Percentiles rank a stretch among this genome's conserved stretches.
phyloP scores from a whole-genome alignment of 2,888 invertebrate species.

The Acleris emargana region DNA sequence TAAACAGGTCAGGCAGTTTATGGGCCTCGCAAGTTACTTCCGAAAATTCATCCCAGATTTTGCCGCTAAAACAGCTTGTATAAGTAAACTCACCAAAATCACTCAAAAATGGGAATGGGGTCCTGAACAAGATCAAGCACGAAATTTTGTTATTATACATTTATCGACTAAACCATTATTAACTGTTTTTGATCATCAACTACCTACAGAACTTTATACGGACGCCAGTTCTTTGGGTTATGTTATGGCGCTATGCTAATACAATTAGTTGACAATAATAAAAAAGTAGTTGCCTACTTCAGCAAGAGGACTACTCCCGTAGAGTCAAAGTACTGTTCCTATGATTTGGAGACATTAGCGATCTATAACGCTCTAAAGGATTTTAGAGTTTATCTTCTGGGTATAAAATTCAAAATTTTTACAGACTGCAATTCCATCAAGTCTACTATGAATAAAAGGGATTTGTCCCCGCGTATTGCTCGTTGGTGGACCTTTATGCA shows the following conservation, averaged over 20 bases:
- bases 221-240: not conserved
- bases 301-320: not conserved
- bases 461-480: constrained; percentile 35
- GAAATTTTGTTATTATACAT: constrained; percentile 13
- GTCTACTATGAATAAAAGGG: not conserved
- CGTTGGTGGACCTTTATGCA: constrained; percentile 45
- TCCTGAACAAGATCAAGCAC: not conserved
- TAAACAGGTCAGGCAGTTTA: constrained; percentile 3
- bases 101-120: constrained; percentile 4
- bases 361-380: not conserved
- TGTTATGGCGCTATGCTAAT: not conserved
- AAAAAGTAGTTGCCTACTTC: not conserved
- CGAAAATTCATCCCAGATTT: constrained; percentile 8
- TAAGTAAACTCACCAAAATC: not conserved
- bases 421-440: not conserved
- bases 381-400: not conserved
- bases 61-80: constrained; percentile 1
- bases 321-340: not conserved
- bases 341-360: not conserved
- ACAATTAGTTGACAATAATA: not conserved
- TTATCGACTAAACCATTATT: constrained; percentile 41
- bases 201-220: not conserved
- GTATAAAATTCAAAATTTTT: not conserved
- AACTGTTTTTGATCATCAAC: constrained; percentile 41
- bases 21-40: constrained; percentile 3